Percentiles rank a stretch among this genome's conserved stretches.
phyloP scores from a whole-genome alignment of 2,888 invertebrate genomes.

The Luperina nickerlii region DNA sequence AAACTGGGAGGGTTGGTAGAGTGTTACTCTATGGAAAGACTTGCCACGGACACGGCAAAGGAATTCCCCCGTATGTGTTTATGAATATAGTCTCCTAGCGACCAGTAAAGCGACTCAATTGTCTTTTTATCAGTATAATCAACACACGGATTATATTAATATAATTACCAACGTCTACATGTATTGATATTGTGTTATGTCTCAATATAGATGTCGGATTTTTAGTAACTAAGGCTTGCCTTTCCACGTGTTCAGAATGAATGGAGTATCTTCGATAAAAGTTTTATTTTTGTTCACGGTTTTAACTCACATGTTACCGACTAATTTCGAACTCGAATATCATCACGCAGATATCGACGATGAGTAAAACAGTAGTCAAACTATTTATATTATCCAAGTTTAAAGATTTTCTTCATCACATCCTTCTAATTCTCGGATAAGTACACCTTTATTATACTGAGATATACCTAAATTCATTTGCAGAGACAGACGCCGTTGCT shows the following conservation, averaged over 20 bases:
- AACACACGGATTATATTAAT: constrained; percentile 19
- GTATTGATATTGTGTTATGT: no score
- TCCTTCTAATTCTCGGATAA: neutral
- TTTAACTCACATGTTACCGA: neutral
- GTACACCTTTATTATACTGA: neutral
- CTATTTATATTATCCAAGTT: neutral
- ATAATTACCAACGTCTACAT: neutral
- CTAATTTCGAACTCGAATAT: neutral
- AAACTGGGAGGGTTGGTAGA: constrained; percentile 49
- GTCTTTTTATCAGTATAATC: constrained; percentile 36
- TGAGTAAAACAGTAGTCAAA: no score
- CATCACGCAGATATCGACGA: no score
- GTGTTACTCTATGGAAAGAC: constrained; percentile 13
- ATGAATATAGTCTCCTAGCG: constrained; percentile 63
- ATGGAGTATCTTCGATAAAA: neutral
- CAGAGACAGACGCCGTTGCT: neutral
- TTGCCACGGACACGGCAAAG: constrained; percentile 39
- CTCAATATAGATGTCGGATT: neutral
- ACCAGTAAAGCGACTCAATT: constrained; percentile 46
- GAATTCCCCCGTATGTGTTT: constrained; percentile 65
- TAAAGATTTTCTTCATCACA: neutral
- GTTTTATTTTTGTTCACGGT: neutral
- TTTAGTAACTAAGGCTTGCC: neutral
- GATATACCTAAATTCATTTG: neutral
- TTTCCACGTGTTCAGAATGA: neutral